Conservation (phyloP, 2,797 vertebrate species). For the Microhierax caerulescens region DNA sequence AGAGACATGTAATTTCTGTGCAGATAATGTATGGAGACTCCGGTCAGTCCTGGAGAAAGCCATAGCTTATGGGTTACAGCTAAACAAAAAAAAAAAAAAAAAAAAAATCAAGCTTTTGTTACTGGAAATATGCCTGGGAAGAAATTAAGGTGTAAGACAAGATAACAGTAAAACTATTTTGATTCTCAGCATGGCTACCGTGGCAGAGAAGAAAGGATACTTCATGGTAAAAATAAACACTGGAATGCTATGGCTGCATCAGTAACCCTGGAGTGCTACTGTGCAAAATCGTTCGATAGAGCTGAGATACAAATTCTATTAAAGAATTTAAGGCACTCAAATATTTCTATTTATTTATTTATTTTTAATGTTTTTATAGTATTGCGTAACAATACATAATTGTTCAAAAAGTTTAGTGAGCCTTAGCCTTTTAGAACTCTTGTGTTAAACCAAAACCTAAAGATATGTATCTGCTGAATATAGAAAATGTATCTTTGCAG, state of each 20-base stretch:
- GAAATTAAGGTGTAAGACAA: background rate
- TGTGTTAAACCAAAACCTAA: background rate
- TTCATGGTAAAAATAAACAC: background rate
- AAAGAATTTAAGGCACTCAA: background rate
- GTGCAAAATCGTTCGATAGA: background rate
- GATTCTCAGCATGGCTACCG: rapidly evolving
- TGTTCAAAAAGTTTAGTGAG: background rate
- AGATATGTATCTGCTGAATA: background rate
- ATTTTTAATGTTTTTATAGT: background rate
- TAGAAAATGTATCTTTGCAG: background rate
- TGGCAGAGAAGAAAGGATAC: background rate
- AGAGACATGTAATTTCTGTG: background rate
- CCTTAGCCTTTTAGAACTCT: background rate
- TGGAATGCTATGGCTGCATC: background rate
- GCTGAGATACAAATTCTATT: background rate
- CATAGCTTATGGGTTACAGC: background rate
- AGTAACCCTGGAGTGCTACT: background rate
- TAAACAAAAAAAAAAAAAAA: background rate
- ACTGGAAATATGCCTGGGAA: background rate
- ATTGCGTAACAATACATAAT: background rate
- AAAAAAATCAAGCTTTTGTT: background rate
- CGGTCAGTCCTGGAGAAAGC: background rate
- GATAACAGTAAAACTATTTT: background rate
- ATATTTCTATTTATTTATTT: background rate
- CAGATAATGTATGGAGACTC: background rate